These are phyloP conservation scores for Artemia sp. DNA, from an alignment of 2,888 invertebrate genomes.

Conservation along the genomic window DNA sequence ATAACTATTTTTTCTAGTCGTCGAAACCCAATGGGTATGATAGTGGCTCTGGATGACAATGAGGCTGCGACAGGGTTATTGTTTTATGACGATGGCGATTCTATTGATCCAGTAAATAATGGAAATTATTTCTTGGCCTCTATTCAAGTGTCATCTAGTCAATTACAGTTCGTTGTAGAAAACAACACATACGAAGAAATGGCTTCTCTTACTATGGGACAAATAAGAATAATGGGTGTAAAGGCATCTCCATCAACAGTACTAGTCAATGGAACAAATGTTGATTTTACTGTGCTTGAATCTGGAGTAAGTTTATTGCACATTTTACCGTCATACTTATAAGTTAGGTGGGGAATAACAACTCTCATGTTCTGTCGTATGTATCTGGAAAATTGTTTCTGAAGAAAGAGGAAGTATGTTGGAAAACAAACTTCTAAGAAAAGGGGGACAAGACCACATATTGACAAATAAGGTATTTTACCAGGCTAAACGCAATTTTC, in stretches of 20 bases:
- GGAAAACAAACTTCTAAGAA: too few relatives aligned
- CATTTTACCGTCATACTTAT: too few relatives aligned
- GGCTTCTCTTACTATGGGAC: background rate
- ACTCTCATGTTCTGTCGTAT: too few relatives aligned
- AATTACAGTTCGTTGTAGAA: background rate
- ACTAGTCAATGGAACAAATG: background rate
- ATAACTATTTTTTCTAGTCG: conserved; percentile 22
- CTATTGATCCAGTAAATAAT: conserved; percentile 26
- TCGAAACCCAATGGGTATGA: conserved; percentile 29
- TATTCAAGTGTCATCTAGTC: background rate
- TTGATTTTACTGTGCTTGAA: background rate
- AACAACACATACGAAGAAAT: background rate
- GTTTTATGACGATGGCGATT: conserved; percentile 30
- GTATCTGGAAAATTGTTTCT: too few relatives aligned
- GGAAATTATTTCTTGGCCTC: conserved; percentile 23
- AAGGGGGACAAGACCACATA: too few relatives aligned
- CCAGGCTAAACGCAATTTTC: too few relatives aligned
- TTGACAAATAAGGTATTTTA: too few relatives aligned
- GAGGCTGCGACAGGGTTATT: conserved; percentile 27
- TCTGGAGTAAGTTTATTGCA: background rate
- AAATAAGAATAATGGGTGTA: background rate
- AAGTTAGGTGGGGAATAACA: too few relatives aligned
- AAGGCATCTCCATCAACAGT: background rate
- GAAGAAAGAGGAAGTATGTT: too few relatives aligned
- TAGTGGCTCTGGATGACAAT: conserved; percentile 27